Base-by-base conservation (phyloP, 2,797 vertebrate species). In the Carduelis carduelis region DNA sequence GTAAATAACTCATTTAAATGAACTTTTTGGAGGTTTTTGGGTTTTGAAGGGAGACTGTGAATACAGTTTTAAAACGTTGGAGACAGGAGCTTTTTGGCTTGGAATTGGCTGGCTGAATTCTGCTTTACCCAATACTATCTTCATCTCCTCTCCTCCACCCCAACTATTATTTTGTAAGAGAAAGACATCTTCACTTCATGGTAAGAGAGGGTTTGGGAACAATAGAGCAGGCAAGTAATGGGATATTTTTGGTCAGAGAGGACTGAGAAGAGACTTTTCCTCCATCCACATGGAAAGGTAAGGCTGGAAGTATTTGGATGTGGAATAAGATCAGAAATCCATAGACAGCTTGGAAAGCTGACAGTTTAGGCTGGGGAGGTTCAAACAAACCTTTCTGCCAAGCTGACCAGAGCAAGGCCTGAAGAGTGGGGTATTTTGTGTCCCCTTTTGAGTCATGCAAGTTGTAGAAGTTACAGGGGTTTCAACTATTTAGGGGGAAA, bases 291-390 rank as follows among this genome's bases (percentile, higher is more conserved):
- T 41, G 30, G 69, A 88, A 89, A 66, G 55, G 69, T 88, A 81
- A 55, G 50, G 22, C 68, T 87, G 69, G 47, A 92, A 61, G 19
- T 72, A 7, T 71, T 32, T 81, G 78, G 8, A 7, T 89, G 24
- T 27, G 18, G 18, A 85, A 30, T 81, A 65, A 69, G 75, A 78
- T 75, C 57, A 56, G 47, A 81, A 81, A 15, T 84, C 34, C n/a
- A 69, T 66, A 63, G 85, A 34, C 20, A 83, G 22, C 21, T 52
- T 91, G 55, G 69, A 69, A 91, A 95, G 24, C 34, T 90, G 72
- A 22, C 14, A 18, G 14, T 49, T 90, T 74, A 37, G 7, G 22
- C 14, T 14, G 14, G 28, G 7, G 19, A 39, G 10, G 9, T 24
- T 43, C 0, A 1, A 71, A 46, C 11, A 41, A 85, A 44, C 12